Conservation (phyloP, 2,888 invertebrate species). For the Heliothis peltigera region DNA sequence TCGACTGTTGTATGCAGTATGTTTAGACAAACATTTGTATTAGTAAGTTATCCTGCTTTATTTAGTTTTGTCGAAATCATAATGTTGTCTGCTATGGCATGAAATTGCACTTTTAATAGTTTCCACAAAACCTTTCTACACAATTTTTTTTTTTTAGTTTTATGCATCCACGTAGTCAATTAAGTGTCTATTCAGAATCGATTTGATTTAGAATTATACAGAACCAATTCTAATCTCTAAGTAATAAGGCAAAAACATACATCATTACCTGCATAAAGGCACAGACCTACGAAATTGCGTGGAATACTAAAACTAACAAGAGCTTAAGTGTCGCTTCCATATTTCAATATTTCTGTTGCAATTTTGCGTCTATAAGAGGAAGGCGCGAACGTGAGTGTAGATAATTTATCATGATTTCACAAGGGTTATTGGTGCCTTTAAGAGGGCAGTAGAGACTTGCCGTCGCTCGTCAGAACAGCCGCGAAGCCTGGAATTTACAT, state of each 20-base stretch:
- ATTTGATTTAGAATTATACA: no score
- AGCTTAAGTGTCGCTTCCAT: constrained; percentile 68
- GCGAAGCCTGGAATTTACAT: constrained; percentile 80
- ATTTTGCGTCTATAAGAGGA: constrained; percentile 75
- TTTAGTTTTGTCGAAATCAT: not conserved
- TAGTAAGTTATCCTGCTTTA: not conserved
- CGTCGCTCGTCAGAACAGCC: constrained; percentile 65
- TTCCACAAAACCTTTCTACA: no score
- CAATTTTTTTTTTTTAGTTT: no score
- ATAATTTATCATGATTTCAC: constrained; percentile 89
- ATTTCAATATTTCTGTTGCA: constrained; percentile 45
- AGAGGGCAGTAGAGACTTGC: constrained; percentile 78
- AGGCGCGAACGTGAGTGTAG: constrained; percentile 83
- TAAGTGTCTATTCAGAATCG: no score
- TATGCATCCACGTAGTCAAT: no score
- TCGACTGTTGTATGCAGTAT: not conserved
- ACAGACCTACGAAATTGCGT: not conserved
- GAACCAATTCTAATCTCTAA: no score
- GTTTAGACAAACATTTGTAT: not conserved
- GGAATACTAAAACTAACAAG: not conserved
- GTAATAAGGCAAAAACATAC: no score
- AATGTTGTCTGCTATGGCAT: not conserved
- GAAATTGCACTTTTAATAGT: not conserved
- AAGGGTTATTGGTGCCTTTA: constrained; percentile 85
- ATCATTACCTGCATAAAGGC: not conserved